Conservation (phyloP, 2,113 vertebrate species). For the Taurulus bubalis region DNA sequence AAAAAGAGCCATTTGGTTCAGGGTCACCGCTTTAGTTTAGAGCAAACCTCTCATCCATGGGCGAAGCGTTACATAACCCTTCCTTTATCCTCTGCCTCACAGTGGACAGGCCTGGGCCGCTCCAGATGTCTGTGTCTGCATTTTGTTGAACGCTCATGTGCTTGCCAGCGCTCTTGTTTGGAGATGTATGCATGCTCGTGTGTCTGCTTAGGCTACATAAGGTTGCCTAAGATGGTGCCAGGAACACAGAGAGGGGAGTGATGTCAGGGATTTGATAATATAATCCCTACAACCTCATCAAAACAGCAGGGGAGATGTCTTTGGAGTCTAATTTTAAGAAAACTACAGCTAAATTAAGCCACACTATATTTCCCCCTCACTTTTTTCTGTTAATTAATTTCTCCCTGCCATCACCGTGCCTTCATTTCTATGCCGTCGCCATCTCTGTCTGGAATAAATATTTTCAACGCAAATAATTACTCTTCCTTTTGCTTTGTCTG, state of each 20-base stretch:
- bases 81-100: constrained; percentile 37
- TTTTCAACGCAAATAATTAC: constrained; percentile 70
- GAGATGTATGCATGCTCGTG: constrained; percentile 18
- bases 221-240: constrained; percentile 44
- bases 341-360: constrained; percentile 40
- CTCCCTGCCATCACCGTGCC: constrained; percentile 1
- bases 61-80: constrained; percentile 58
- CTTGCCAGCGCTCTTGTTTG: constrained; percentile 24
- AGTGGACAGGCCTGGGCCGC: constrained; percentile 29
- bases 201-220: constrained; percentile 28
- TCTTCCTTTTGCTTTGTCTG: constrained; percentile 56
- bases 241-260: constrained; percentile 43
- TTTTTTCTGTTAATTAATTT: constrained; percentile 65
- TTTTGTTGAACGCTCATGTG: constrained; percentile 9
- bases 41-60: constrained; percentile 34
- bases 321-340: constrained; percentile 49
- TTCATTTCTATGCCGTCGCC: constrained; percentile 59
- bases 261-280: constrained; percentile 64
- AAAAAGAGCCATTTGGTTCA: constrained; percentile 34
- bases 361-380: constrained; percentile 4
- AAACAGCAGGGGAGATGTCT: constrained; percentile 54
- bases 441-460: constrained; percentile 55
- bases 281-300: constrained; percentile 58
- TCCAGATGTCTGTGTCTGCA: constrained; percentile 48
- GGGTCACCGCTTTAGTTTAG: constrained; percentile 41